Conservation (phyloP, 2,888 invertebrate genomes). For the Pterostichus madidus region DNA sequence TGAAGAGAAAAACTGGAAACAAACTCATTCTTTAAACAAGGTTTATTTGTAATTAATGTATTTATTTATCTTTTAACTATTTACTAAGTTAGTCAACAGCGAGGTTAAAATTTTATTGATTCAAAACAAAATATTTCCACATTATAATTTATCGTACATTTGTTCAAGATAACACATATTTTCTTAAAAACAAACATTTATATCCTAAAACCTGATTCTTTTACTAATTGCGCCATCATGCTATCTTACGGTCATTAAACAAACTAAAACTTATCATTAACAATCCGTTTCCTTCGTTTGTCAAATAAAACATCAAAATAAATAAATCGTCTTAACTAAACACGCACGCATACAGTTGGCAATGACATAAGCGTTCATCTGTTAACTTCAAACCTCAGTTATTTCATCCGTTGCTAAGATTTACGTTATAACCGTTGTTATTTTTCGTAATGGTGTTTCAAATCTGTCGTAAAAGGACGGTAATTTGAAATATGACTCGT, state of each 20-base stretch:
- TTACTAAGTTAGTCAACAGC: neutral
- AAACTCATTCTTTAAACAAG: too few relatives aligned
- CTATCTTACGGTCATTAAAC: neutral
- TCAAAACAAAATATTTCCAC: neutral
- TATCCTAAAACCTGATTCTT: neutral
- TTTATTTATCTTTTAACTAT: too few relatives aligned
- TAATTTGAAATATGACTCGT: conserved; percentile 1
- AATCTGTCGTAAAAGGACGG: neutral
- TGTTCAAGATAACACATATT: conserved; percentile 1
- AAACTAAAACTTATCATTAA: conserved; percentile 9
- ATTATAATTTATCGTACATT: neutral
- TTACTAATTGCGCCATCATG: neutral
- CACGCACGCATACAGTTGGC: neutral
- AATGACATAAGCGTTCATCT: conserved; percentile 17
- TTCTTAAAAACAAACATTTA: neutral
- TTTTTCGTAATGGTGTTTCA: neutral
- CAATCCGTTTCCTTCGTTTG: conserved; percentile 15
- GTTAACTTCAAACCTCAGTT: neutral
- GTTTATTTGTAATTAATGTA: too few relatives aligned
- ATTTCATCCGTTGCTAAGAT: neutral
- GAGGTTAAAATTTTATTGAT: neutral
- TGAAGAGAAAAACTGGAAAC: too few relatives aligned
- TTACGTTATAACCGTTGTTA: neutral
- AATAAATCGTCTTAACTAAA: conserved; percentile 16
- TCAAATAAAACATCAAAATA: conserved; percentile 9